phyloP scores from a whole-genome alignment of 2,888 invertebrate genomes.

The Crepidodera aurea region DNA sequence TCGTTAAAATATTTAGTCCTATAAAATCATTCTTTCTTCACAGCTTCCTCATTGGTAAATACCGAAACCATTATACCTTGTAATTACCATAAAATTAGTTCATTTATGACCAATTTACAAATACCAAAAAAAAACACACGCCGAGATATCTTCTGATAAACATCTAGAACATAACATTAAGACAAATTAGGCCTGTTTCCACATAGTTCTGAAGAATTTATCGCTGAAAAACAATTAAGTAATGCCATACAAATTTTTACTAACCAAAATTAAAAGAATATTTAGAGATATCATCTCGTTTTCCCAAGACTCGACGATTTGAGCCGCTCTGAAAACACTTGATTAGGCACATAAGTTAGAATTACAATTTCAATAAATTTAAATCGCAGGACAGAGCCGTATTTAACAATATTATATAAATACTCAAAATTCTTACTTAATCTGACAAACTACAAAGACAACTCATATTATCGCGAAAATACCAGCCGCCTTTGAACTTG shows the following conservation, averaged over 20 bases:
- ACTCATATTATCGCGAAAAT: too few species aligned
- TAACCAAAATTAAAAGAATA: slow-evolving; percentile 1
- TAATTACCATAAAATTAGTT: neutral
- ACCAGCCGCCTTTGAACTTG: too few species aligned
- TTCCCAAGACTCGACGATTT: neutral
- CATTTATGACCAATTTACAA: neutral
- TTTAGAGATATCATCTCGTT: slow-evolving; percentile 2
- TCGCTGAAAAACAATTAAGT: slow-evolving; percentile 1
- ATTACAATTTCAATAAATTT: neutral
- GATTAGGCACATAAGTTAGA: slow-evolving; percentile 6
- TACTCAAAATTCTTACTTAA: too few species aligned
- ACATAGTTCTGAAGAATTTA: neutral
- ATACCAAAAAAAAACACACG: neutral
- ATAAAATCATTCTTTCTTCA: too few species aligned
- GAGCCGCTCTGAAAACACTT: slow-evolving; percentile 7
- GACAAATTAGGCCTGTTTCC: slow-evolving; percentile 2
- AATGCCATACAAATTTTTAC: neutral
- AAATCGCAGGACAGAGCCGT: neutral
- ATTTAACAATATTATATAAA: too few species aligned
- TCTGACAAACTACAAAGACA: too few species aligned
- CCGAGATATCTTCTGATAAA: neutral
- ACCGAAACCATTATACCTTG: neutral
- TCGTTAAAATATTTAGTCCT: too few species aligned
- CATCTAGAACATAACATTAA: neutral
- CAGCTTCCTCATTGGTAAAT: neutral